A percentile compares a stretch with the other conserved stretches of the same genome.
Evolutionary conservation across 2,113 vertebrate species (phyloP).

Genomic region (Dicrurus megarhynchus): DNA sequence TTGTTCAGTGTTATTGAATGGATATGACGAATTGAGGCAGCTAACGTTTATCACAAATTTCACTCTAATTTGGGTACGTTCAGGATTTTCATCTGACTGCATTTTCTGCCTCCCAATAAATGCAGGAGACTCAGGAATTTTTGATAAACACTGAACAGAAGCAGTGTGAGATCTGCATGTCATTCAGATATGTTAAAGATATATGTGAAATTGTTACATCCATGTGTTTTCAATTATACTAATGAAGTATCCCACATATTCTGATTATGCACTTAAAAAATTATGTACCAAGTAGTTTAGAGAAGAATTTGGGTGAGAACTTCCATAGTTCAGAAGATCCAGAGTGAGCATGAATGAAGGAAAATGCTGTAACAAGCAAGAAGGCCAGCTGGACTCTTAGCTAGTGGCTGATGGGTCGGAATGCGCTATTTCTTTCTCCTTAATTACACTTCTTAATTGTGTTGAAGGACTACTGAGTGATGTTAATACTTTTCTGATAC

Average conservation of each 20-base stretch:
- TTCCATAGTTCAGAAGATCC: neutral
- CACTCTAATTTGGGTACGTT: neutral
- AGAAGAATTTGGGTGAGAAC: neutral
- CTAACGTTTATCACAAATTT: neutral
- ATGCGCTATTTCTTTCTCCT: neutral
- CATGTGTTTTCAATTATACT: neutral
- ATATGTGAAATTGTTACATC: neutral
- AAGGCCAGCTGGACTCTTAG: neutral
- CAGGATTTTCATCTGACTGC: neutral
- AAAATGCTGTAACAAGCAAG: neutral
- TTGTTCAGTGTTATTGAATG: neutral
- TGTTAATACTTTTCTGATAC: neutral
- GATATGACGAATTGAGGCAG: neutral
- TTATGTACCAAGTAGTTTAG: neutral
- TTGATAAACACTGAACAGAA: neutral
- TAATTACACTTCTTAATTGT: neutral
- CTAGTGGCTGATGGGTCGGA: neutral
- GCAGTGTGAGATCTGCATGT: neutral
- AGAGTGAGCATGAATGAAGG: neutral
- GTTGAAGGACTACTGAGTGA: neutral
- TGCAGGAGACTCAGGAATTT: neutral
- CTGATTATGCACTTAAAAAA: neutral
- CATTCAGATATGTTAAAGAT: neutral
- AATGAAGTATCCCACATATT: neutral
- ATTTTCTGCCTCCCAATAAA: neutral